Percentiles rank a stretch among this genome's conserved stretches.
phyloP scores from a whole-genome alignment of 2,113 vertebrate genomes.

The Grallaria varia region DNA sequence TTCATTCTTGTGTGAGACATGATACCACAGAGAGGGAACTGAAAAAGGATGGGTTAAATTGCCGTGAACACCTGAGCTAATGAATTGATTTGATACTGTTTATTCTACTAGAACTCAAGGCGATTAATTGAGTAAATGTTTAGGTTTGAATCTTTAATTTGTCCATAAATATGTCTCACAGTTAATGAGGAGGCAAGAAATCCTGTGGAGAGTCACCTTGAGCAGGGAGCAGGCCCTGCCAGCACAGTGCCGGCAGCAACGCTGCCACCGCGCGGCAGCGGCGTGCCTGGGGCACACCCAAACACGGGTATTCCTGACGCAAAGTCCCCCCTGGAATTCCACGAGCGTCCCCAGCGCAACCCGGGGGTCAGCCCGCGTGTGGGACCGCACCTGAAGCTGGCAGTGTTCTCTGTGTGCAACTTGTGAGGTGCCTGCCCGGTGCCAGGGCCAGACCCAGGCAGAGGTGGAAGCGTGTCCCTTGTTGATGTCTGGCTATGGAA shows the following conservation, averaged over 20 bases:
- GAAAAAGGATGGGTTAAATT: background rate
- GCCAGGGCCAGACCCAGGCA: background rate
- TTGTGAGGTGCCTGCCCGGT: background rate
- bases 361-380: background rate
- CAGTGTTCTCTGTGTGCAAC: background rate
- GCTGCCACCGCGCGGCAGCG: slow-evolving; percentile 53
- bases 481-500: background rate
- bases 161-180: slow-evolving; percentile 5
- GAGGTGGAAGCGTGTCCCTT: background rate
- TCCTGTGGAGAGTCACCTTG: slow-evolving; percentile 57
- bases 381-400: background rate
- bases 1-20: background rate
- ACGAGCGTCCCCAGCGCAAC: background rate
- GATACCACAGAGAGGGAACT: background rate
- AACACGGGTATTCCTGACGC: background rate
- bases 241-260: background rate
- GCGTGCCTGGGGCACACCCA: background rate
- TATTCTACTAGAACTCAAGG: slow-evolving; percentile 1
- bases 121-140: slow-evolving; percentile 30
- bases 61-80: background rate
- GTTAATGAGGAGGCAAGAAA: slow-evolving; percentile 7
- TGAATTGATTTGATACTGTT: slow-evolving; percentile 18
- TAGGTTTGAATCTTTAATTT: slow-evolving; percentile 18
- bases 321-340: background rate
- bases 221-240: background rate